Evolutionary conservation across 2,888 invertebrate species (phyloP).

Genomic region (Plusia festucae): DNA sequence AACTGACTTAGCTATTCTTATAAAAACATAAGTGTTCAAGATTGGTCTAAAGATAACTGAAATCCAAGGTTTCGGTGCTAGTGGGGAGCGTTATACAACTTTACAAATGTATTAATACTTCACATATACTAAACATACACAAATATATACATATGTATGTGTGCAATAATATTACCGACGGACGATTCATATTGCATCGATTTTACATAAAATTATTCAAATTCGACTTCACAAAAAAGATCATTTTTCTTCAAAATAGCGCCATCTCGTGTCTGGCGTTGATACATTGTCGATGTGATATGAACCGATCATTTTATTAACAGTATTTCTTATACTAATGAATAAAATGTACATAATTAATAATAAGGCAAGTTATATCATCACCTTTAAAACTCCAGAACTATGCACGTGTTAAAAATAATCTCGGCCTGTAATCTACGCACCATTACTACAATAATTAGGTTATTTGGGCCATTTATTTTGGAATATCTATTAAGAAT

Average conservation of each 20-base stretch:
- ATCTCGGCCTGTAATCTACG: conserved; percentile 46
- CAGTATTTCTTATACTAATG: conserved; percentile 47
- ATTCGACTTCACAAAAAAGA: neutral
- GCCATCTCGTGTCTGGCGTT: no score
- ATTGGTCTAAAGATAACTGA: conserved; percentile 80
- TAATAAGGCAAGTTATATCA: conserved; percentile 43
- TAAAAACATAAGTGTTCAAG: conserved; percentile 83
- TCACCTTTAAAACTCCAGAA: conserved; percentile 46
- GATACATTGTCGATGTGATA: conserved; percentile 13
- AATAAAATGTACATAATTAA: conserved; percentile 30
- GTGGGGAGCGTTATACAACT: conserved; percentile 67
- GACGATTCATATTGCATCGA: conserved; percentile 20
- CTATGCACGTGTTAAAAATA: conserved; percentile 55
- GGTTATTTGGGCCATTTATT: conserved; percentile 28
- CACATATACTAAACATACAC: conserved; percentile 52
- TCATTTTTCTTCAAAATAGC: neutral
- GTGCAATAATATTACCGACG: conserved; percentile 53
- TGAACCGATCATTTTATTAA: conserved; percentile 28
- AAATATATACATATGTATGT: conserved; percentile 56
- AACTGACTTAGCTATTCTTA: conserved; percentile 39
- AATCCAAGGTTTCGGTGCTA: conserved; percentile 83
- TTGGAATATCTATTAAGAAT: conserved; percentile 40
- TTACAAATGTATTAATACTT: conserved; percentile 59
- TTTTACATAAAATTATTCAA: neutral
- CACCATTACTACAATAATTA: conserved; percentile 61